These are phyloP conservation scores for Pseudonaja textilis DNA, from an alignment of 2,113 vertebrate species.

Conservation along the genomic window DNA sequence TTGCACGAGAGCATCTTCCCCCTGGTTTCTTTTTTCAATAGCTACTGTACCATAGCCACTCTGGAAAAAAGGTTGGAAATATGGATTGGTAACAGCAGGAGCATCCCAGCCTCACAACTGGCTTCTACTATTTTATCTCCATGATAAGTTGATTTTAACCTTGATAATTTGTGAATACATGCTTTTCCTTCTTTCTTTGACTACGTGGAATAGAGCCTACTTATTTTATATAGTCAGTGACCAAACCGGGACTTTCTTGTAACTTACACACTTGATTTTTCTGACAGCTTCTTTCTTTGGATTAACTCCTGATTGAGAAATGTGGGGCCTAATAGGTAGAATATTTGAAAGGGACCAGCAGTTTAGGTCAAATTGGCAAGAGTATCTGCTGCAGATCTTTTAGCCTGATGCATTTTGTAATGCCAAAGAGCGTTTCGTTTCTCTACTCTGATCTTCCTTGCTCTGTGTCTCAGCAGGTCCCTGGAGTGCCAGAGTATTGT, in stretches of 20 bases:
- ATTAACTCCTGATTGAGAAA: not conserved
- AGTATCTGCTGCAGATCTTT: constrained; percentile 26
- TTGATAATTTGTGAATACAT: constrained; percentile 1
- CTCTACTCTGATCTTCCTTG: not conserved
- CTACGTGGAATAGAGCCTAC: constrained; percentile 6
- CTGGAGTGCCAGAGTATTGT: not conserved
- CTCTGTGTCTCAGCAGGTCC: not conserved
- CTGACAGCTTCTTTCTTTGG: not conserved
- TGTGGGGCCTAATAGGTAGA: not conserved
- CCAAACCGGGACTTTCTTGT: not conserved
- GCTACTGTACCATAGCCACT: not conserved
- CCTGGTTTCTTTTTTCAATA: not conserved
- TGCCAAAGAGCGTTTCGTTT: not conserved
- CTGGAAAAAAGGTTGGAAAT: constrained; percentile 14
- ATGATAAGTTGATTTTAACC: constrained; percentile 9
- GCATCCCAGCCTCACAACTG: not conserved
- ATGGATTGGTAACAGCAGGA: not conserved
- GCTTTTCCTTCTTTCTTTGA: not conserved
- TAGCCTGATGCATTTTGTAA: not conserved
- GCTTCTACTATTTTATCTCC: not conserved
- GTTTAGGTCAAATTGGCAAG: rapidly evolving
- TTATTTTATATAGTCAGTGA: constrained; percentile 20
- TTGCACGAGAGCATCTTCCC: constrained; percentile 40
- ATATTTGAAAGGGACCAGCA: constrained; percentile 9
- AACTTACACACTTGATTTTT: not conserved